Evolutionary conservation across 2,888 invertebrate species (phyloP).

Genomic region (Lithophane semibrunnea): DNA sequence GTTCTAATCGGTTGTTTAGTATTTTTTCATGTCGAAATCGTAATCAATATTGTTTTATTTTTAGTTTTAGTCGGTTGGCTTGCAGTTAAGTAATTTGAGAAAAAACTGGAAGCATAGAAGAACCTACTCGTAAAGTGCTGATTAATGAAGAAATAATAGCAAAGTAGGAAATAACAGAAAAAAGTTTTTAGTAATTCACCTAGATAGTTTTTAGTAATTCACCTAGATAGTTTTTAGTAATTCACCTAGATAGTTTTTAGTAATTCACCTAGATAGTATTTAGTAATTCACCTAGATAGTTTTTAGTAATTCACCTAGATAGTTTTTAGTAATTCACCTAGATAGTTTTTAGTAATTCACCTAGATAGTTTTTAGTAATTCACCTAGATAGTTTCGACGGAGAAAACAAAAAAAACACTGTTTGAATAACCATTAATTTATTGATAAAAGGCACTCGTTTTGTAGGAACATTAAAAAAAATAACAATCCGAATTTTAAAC

Average conservation of each 20-base stretch:
- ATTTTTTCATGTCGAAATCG: conserved; percentile 28
- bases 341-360: background rate
- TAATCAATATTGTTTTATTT: conserved; percentile 9
- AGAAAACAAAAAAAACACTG: background rate
- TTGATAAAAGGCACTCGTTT: conserved; percentile 25
- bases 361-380: too few species aligned
- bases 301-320: too few species aligned
- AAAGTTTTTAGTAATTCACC: background rate
- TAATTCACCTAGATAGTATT: too few species aligned
- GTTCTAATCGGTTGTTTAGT: conserved; percentile 23
- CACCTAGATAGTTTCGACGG: background rate
- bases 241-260: too few species aligned
- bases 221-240: background rate
- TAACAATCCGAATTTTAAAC: conserved; percentile 25
- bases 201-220: too few species aligned
- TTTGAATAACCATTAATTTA: conserved; percentile 19
- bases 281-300: too few species aligned
- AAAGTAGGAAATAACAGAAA: background rate
- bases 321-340: too few species aligned
- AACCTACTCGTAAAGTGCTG: background rate
- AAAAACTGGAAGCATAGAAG: background rate
- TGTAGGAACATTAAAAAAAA: conserved; percentile 11
- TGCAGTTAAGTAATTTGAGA: background rate
- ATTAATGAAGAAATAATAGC: background rate
- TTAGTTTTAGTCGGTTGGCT: background rate